Evolutionary conservation across 2,113 vertebrate species (phyloP).

Genomic region (Cinclus mexicanus): DNA sequence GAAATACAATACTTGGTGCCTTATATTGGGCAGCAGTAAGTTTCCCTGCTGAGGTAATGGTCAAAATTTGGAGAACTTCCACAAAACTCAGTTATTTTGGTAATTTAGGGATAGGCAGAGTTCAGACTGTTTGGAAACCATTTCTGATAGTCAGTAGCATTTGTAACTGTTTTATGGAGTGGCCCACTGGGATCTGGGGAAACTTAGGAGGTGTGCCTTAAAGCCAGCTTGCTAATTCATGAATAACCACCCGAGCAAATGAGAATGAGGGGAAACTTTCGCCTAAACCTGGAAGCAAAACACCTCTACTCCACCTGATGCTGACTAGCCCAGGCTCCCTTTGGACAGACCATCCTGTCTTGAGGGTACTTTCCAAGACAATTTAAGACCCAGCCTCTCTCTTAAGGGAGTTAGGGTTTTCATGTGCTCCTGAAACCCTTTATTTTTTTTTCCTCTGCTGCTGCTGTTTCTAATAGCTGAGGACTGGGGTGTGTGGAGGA

Average conservation of each 20-base stretch:
- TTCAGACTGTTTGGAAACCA: background rate
- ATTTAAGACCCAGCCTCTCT: background rate
- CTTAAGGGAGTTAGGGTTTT: background rate
- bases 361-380: background rate
- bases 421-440: background rate
- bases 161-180: background rate
- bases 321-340: accelerated
- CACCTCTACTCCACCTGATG: background rate
- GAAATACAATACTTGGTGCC: background rate
- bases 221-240: background rate
- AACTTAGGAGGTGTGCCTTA: background rate
- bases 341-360: background rate
- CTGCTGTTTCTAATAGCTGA: background rate
- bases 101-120: background rate
- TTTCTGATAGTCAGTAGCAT: background rate
- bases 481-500: background rate
- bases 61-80: background rate
- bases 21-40: background rate
- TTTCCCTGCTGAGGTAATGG: background rate
- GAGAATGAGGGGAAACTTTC: background rate
- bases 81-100: background rate
- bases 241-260: background rate
- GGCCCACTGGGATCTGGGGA: background rate
- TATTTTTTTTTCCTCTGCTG: background rate
- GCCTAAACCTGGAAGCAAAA: background rate